Evolutionary conservation across 2,113 vertebrate genomes (phyloP).

Genomic region (Malurus elegans): DNA sequence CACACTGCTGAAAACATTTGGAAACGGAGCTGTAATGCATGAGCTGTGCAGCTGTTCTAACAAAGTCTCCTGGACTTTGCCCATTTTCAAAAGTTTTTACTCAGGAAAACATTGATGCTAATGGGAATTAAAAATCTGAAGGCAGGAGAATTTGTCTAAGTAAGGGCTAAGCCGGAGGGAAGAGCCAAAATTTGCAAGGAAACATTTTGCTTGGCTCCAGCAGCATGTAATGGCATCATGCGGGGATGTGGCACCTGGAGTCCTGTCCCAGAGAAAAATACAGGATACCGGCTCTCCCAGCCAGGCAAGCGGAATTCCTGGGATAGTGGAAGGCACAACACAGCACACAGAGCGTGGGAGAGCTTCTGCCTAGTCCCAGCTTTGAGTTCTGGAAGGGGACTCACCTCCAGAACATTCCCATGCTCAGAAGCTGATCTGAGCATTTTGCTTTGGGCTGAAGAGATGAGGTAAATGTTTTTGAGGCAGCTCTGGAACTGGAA

Average conservation of each 20-base stretch:
- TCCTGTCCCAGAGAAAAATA: background rate
- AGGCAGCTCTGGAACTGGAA: background rate
- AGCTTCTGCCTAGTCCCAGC: background rate
- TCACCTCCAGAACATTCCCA: background rate
- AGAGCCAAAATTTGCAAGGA: slow-evolving; percentile 30
- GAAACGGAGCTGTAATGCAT: background rate
- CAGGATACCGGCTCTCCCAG: accelerated
- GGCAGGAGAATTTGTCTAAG: slow-evolving; percentile 12
- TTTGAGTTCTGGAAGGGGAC: background rate
- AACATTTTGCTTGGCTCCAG: slow-evolving; percentile 47
- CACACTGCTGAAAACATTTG: background rate
- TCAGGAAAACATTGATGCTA: background rate
- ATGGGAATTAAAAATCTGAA: slow-evolving; percentile 23
- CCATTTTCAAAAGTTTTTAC: background rate
- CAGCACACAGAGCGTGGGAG: accelerated
- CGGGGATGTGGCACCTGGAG: slow-evolving; percentile 27
- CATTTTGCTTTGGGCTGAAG: background rate
- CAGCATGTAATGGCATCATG: background rate
- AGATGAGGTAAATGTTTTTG: background rate
- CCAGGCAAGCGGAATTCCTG: background rate
- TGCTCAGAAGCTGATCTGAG: background rate
- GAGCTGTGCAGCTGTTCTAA: slow-evolving; percentile 45
- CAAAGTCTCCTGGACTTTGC: slow-evolving; percentile 14
- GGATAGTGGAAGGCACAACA: background rate
- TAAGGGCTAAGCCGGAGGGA: background rate